Conservation (phyloP, 2,797 vertebrate species). For the Aulostomus chinensis region DNA sequence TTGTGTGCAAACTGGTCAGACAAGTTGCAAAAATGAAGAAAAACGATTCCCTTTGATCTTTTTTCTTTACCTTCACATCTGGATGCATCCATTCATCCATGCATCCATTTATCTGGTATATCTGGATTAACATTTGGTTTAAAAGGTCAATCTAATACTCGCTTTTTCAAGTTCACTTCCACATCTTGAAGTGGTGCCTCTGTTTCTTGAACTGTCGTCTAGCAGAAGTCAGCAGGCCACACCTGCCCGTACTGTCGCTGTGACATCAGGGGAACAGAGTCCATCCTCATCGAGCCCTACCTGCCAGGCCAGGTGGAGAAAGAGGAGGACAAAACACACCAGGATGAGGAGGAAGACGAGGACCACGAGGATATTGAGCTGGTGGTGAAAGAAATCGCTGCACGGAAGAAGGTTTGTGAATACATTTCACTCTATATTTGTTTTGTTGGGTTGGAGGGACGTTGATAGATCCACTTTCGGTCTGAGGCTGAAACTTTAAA, state of each 20-base stretch:
- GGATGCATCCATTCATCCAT: too few species aligned
- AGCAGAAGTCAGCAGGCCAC: slow-evolving; percentile 81
- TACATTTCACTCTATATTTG: background rate
- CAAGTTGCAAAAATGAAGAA: too few species aligned
- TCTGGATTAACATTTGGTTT: too few species aligned
- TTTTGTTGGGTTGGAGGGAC: background rate
- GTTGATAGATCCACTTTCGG: background rate
- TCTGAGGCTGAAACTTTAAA: too few species aligned
- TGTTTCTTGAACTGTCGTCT: background rate
- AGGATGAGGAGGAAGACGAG: slow-evolving; percentile 32
- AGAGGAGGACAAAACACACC: slow-evolving; percentile 16
- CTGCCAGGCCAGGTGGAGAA: slow-evolving; percentile 19
- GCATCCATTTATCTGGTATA: too few species aligned
- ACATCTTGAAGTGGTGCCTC: too few species aligned
- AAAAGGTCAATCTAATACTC: too few species aligned
- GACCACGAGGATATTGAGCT: slow-evolving; percentile 77
- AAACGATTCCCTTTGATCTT: too few species aligned
- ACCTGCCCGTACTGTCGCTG: slow-evolving; percentile 90
- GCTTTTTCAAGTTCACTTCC: too few species aligned
- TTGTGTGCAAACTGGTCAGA: too few species aligned
- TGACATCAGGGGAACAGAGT: slow-evolving; percentile 82
- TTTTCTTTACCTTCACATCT: too few species aligned
- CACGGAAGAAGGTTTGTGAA: slow-evolving; percentile 65
- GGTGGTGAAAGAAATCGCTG: slow-evolving; percentile 73
- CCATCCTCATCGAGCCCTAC: slow-evolving; percentile 76